Percentiles rank a stretch among this genome's conserved stretches.
Conservation (phyloP, 2,113 vertebrate genomes). For the Ranitomeya imitator region DNA sequence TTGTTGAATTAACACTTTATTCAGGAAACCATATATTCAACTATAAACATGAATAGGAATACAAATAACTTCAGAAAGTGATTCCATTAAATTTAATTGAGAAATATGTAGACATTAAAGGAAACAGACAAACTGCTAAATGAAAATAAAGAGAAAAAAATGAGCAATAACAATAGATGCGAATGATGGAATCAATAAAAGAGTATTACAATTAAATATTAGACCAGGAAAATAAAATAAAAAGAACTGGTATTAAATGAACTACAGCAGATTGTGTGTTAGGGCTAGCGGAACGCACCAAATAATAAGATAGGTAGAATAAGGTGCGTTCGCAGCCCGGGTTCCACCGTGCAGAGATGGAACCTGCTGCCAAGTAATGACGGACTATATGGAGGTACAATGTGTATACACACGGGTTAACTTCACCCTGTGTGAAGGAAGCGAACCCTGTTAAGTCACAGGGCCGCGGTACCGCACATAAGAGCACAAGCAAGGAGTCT, state of each 20-base stretch:
- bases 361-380: too few species aligned
- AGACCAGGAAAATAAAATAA: neutral
- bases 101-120: neutral
- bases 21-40: neutral
- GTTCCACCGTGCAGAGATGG: too few species aligned
- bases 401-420: too few species aligned
- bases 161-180: neutral
- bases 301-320: too few species aligned
- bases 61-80: neutral
- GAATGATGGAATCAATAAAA: neutral
- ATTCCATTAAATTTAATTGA: neutral
- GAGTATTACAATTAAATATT: constrained; percentile 20
- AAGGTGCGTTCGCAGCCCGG: too few species aligned
- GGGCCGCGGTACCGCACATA: too few species aligned
- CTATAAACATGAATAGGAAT: neutral
- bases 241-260: neutral
- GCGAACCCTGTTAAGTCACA: too few species aligned
- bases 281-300: too few species aligned
- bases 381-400: too few species aligned
- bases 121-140: neutral
- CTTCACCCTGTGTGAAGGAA: too few species aligned
- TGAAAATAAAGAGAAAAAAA: constrained; percentile 10
- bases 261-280: neutral
- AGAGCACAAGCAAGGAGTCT: too few species aligned
- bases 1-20: neutral